Evolutionary conservation across 2,888 invertebrate species (phyloP).

Genomic region (Zhengitettix transpicula): DNA sequence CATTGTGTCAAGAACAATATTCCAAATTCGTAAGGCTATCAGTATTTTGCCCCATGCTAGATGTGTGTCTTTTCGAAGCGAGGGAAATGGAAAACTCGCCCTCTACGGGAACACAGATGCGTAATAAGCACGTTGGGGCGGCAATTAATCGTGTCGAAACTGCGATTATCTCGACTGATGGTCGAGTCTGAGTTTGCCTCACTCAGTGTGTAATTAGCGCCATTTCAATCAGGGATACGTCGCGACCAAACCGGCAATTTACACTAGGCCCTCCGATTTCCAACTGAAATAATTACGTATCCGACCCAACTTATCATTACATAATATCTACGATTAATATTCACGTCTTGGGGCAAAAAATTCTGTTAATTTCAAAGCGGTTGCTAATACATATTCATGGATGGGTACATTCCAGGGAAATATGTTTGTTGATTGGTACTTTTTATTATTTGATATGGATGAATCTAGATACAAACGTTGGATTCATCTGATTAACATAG

Average conservation of each 20-base stretch:
- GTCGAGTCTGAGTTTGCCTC: not conserved
- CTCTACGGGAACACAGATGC: not conserved
- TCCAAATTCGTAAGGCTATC: too few species aligned
- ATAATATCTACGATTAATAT: not conserved
- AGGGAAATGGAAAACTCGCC: not conserved
- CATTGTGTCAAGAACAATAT: too few species aligned
- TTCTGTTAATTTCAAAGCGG: not conserved
- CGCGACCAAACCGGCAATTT: not conserved
- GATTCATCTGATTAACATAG: too few species aligned
- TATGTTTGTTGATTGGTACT: too few species aligned
- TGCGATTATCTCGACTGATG: not conserved
- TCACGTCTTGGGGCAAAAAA: not conserved
- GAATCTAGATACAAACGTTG: too few species aligned
- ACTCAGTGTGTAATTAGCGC: conserved; percentile 5
- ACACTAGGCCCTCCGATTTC: not conserved
- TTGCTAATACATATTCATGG: not conserved
- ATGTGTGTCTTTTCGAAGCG: too few species aligned
- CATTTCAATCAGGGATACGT: conserved; percentile 6
- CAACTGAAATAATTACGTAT: not conserved
- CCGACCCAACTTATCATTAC: not conserved
- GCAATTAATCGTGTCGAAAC: not conserved
- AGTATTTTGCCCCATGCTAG: too few species aligned
- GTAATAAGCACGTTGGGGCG: not conserved
- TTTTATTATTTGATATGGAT: too few species aligned
- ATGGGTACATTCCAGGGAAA: not conserved